A percentile compares a stretch with the other conserved stretches of the same genome.
Evolutionary conservation across 2,888 invertebrate species (phyloP).

Genomic region (Subacronicta megacephala): DNA sequence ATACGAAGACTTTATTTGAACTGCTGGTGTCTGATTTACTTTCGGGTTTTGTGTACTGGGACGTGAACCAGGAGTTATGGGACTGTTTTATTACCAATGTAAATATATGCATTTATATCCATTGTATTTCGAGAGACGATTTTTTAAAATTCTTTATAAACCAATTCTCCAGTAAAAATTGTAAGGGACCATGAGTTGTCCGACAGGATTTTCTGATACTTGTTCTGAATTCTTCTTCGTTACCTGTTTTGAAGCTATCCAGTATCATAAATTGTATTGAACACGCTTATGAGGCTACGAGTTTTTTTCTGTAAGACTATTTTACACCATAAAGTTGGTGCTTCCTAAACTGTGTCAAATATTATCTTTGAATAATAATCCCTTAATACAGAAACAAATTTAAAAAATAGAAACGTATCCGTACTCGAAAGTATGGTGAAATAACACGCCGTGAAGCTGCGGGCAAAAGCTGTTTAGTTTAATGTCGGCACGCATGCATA

Average conservation of each 20-base stretch:
- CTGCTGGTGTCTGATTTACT: slow-evolving; percentile 69
- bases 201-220: slow-evolving; percentile 13
- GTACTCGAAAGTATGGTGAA: slow-evolving; percentile 22
- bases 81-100: slow-evolving; percentile 60
- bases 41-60: slow-evolving; percentile 62
- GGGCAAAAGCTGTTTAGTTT: slow-evolving; percentile 46
- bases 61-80: slow-evolving; percentile 59
- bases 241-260: slow-evolving; percentile 30
- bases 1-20: slow-evolving; percentile 73
- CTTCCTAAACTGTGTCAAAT: slow-evolving; percentile 20
- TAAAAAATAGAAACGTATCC: slow-evolving; percentile 7
- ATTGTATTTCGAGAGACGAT: slow-evolving; percentile 30
- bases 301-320: slow-evolving; percentile 13
- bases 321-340: background rate
- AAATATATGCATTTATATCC: slow-evolving; percentile 52
- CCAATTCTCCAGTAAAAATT: slow-evolving; percentile 9
- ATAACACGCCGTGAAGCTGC: slow-evolving; percentile 24
- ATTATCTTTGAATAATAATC: slow-evolving; percentile 24
- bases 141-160: slow-evolving; percentile 25
- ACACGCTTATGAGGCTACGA: slow-evolving; percentile 17
- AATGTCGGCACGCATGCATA: slow-evolving; percentile 46
- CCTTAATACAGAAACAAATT: slow-evolving; percentile 6
- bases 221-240: slow-evolving; percentile 12
- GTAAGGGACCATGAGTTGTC: too few species aligned
- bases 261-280: slow-evolving; percentile 36